Conservation (phyloP, 1,140 invertebrate genomes). For the Chymomyza costata region DNA sequence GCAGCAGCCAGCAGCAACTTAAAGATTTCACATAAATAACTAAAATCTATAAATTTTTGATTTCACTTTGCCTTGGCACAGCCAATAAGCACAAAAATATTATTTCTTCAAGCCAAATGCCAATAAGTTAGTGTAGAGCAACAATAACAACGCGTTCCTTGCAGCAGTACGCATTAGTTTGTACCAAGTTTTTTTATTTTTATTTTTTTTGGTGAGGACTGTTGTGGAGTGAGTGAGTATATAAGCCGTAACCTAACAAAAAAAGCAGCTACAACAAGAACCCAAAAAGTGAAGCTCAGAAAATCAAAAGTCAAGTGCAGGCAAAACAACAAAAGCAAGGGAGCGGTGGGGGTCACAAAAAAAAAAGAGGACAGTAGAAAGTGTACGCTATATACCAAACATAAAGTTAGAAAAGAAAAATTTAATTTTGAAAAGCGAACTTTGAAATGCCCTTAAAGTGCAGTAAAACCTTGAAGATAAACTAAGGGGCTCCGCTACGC, state of each 20-base stretch:
- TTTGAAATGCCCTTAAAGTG: too few species aligned
- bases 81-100: conserved; percentile 45
- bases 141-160: too few species aligned
- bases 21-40: conserved; percentile 73
- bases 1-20: conserved; percentile 36
- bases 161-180: too few species aligned
- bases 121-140: conserved; percentile 51
- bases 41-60: conserved; percentile 72
- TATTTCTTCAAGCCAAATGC: conserved; percentile 51
- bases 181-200: too few species aligned
- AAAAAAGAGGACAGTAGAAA: too few species aligned
- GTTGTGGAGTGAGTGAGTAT: not conserved
- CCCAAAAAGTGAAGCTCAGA: conserved; percentile 42
- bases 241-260: conserved; percentile 11
- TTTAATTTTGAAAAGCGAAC: too few species aligned
- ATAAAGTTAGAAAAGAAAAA: too few species aligned
- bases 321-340: conserved; percentile 17
- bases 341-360: too few species aligned
- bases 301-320: conserved; percentile 40
- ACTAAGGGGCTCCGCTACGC: too few species aligned
- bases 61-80: conserved; percentile 55
- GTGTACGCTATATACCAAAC: too few species aligned
- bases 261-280: conserved; percentile 19
- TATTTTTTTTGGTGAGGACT: too few species aligned
- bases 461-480: too few species aligned